Conservation (phyloP, 1,140 invertebrate genomes). For the Liolophura sinensis region DNA sequence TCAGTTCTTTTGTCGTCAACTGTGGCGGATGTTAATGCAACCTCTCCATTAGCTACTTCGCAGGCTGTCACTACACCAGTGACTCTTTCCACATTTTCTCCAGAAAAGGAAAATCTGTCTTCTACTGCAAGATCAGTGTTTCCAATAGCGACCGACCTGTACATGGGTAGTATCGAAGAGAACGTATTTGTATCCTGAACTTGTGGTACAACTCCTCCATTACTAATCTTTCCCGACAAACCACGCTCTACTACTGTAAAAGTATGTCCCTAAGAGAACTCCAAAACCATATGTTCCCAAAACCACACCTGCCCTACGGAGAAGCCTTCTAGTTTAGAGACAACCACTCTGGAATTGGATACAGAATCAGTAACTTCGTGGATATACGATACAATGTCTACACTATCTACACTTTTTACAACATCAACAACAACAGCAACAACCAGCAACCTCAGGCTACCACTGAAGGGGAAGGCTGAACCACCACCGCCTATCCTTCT, state of each 20-base stretch:
- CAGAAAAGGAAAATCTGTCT: no score
- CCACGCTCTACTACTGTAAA: not conserved
- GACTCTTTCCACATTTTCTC: no score
- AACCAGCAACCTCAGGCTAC: not conserved
- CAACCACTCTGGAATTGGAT: not conserved
- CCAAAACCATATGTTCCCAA: not conserved
- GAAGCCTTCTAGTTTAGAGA: not conserved
- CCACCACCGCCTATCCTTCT: no score
- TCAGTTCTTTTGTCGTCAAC: no score
- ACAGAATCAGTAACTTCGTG: not conserved
- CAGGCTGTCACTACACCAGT: no score
- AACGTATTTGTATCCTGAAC: not conserved
- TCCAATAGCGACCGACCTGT: no score
- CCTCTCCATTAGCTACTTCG: no score
- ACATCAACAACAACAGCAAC: not conserved
- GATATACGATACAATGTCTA: constrained; percentile 10
- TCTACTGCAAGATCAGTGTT: no score
- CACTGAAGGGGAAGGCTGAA: not conserved
- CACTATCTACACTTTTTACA: not conserved
- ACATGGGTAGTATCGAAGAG: no score
- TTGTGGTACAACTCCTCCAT: not conserved
- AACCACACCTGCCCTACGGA: not conserved
- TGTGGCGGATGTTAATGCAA: no score
- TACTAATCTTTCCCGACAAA: not conserved
- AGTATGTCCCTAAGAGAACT: not conserved